A percentile compares a stretch with the other conserved stretches of the same genome.
phyloP scores from a whole-genome alignment of 2,797 vertebrate species.

The Bradypus variegatus region DNA sequence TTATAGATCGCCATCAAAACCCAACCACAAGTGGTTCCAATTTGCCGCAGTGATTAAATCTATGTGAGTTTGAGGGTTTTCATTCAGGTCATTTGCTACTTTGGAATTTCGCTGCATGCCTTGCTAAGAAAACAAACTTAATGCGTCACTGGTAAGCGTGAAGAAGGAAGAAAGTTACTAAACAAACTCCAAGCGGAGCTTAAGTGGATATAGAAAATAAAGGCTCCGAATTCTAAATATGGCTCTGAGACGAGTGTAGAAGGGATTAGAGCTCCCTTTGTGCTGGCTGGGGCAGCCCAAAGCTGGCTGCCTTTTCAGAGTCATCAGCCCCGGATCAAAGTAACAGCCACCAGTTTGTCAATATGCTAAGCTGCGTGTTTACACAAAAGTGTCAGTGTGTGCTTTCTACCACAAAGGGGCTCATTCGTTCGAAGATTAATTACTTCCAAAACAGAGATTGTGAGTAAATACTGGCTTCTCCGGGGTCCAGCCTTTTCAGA shows the following conservation, averaged over 20 bases:
- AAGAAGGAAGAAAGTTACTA: conserved; percentile 67
- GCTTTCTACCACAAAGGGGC: conserved; percentile 75
- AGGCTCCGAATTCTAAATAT: conserved; percentile 76
- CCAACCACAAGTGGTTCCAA: conserved; percentile 90
- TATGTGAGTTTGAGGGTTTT: conserved; percentile 84
- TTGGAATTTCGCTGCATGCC: conserved; percentile 75
- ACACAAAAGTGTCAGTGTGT: conserved; percentile 75
- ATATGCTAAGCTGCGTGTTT: conserved; percentile 80
- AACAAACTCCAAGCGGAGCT: conserved; percentile 72
- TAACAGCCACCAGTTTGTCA: conserved; percentile 75
- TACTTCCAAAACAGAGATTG: conserved; percentile 73
- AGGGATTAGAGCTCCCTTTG: conserved; percentile 74
- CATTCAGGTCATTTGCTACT: conserved; percentile 86
- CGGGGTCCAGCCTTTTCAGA: conserved; percentile 58
- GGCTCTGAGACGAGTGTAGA: conserved; percentile 77
- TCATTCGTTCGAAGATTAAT: conserved; percentile 71
- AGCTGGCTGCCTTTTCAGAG: conserved; percentile 70
- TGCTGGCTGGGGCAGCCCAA: conserved; percentile 70
- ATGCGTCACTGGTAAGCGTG: conserved; percentile 66
- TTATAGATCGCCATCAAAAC: conserved; percentile 81
- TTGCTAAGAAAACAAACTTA: conserved; percentile 72
- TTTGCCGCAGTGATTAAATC: conserved; percentile 94
- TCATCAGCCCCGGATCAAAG: conserved; percentile 75
- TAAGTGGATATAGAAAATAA: conserved; percentile 73
- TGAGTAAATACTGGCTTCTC: conserved; percentile 69